Evolutionary conservation across 2,888 invertebrate genomes (phyloP), one percentile per base, ranked within the genome.

Genomic region (Papilio protenor): DNA sequence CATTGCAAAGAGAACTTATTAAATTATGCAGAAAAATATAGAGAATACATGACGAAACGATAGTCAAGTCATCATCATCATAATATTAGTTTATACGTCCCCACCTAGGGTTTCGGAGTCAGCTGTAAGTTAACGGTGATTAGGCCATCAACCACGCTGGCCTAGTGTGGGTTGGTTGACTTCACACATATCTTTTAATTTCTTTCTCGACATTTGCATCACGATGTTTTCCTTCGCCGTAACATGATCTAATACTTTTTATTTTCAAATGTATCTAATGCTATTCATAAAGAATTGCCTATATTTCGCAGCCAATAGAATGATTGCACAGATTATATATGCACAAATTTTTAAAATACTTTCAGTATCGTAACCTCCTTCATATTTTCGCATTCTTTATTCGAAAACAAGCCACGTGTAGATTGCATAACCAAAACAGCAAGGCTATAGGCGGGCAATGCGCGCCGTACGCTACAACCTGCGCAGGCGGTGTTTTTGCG

Each of bases 401-500:
- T 57, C 61, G 72, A 61, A 76, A 73, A 74, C 74, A 78, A 75
- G 75, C 78, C 76, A 78, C 80, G 78, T 77, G 75, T 73, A 69
- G 55, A 66, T 74, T 81, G 79, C 81, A 81, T 81, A 79, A 81
- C 64, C 79, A 79, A 79, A 81, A 79, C 78, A 79, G 73, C 74
- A 59, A 74, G 33, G 72, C 77, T 73, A 73, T 49, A 75, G 23
- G 23, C 57, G 55, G 16, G 52, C 52, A 18, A 55, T n/a, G 12
- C 57, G 23, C 57, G 72, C 18, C 71, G 77, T 75, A 77, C 80
- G 80, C 78, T 80, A 81, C 88, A 90, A 91, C 91, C 91, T 91
- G 91, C 87, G 87, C 84, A 85, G 81, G 87, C 87, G 80, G 81
- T 85, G 86, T 89, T 89, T 89, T 89, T 89, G 87, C 84, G 76